Evolutionary conservation across 2,888 invertebrate genomes (phyloP).

Genomic region (Sminthurinus aureus): DNA sequence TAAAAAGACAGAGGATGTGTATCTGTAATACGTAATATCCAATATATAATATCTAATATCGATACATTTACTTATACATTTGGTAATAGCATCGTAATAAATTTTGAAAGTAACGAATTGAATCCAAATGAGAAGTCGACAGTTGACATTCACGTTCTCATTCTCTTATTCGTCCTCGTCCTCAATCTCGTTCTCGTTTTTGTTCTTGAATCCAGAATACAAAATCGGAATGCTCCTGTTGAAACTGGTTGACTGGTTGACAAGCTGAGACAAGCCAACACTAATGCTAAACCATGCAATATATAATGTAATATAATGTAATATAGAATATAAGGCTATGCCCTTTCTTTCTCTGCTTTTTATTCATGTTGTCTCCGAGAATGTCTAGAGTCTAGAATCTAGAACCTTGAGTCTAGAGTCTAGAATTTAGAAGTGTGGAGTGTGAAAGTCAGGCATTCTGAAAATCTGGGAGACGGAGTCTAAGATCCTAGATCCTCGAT

Average conservation of each 20-base stretch:
- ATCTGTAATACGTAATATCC: neutral
- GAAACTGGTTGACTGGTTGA: neutral
- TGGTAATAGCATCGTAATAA: neutral
- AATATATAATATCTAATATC: neutral
- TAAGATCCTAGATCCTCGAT: no score
- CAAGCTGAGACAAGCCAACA: neutral
- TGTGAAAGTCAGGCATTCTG: no score
- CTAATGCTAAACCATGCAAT: no score
- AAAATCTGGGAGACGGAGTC: no score
- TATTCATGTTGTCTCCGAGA: no score
- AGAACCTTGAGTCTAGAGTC: no score
- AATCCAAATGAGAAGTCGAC: slow-evolving; percentile 31
- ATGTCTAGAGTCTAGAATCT: no score
- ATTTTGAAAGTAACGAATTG: slow-evolving; percentile 25
- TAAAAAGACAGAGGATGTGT: neutral
- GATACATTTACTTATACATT: neutral
- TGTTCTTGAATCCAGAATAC: no score
- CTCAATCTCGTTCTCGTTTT: neutral
- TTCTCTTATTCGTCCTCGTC: neutral
- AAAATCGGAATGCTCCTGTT: neutral
- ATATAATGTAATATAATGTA: no score
- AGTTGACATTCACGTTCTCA: neutral
- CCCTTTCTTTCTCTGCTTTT: no score
- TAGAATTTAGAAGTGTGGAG: no score
- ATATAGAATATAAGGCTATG: no score